These are phyloP conservation scores for Miltochrista miniata DNA, from an alignment of 2,888 invertebrate genomes.

Conservation along the genomic window DNA sequence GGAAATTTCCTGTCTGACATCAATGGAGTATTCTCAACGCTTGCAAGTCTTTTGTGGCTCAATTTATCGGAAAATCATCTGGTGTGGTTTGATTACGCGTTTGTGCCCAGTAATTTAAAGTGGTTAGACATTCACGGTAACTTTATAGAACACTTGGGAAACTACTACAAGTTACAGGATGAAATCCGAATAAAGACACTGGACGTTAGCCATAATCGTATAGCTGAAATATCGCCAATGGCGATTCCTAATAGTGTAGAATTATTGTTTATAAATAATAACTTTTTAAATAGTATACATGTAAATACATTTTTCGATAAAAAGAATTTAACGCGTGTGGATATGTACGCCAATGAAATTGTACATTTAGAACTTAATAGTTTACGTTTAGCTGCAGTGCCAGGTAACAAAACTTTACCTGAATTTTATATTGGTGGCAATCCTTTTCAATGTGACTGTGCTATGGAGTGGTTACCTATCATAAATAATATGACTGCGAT, in stretches of 20 bases:
- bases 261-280: slow-evolving; percentile 94
- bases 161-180: slow-evolving; percentile 93
- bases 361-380: slow-evolving; percentile 92
- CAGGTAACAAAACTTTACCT: slow-evolving; percentile 89
- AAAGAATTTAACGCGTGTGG: slow-evolving; percentile 92
- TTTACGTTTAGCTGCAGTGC: slow-evolving; percentile 89
- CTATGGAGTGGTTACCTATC: slow-evolving; percentile 97
- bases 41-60: slow-evolving; percentile 93
- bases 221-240: slow-evolving; percentile 91
- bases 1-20: slow-evolving; percentile 95
- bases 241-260: slow-evolving; percentile 95
- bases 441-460: slow-evolving; percentile 97
- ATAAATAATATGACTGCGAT: slow-evolving; percentile 93
- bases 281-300: slow-evolving; percentile 91
- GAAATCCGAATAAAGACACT: slow-evolving; percentile 92
- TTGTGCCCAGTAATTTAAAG: slow-evolving; percentile 94
- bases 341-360: slow-evolving; percentile 94
- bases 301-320: slow-evolving; percentile 95
- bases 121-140: slow-evolving; percentile 96
- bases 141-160: slow-evolving; percentile 93
- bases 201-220: slow-evolving; percentile 95
- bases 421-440: slow-evolving; percentile 96
- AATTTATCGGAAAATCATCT: slow-evolving; percentile 96
- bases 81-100: slow-evolving; percentile 96
- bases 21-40: slow-evolving; percentile 93